phyloP scores from a whole-genome alignment of 2,797 vertebrate species.

The Epinephelus coioides region DNA sequence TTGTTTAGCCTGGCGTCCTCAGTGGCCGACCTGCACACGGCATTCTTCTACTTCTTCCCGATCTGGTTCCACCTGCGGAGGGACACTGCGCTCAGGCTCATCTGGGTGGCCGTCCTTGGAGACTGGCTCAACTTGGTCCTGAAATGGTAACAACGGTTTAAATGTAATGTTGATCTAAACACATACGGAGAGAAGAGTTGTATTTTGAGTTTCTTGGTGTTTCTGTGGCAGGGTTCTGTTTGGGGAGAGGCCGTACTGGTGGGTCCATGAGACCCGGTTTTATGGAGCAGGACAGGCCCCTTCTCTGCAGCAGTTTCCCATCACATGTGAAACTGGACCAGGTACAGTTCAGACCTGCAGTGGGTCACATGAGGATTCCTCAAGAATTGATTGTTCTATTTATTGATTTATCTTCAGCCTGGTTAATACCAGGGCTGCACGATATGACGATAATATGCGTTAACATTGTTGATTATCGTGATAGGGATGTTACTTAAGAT shows the following conservation, averaged over 20 bases:
- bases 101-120: conserved; percentile 96
- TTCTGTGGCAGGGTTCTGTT: conserved; percentile 90
- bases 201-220: neutral
- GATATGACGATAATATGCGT: no score
- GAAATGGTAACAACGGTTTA: conserved; percentile 89
- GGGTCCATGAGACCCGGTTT: conserved; percentile 93
- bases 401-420: neutral
- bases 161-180: neutral
- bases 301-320: conserved; percentile 92
- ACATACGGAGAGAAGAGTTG: rapidly evolving
- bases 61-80: conserved; percentile 93
- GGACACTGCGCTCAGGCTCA: conserved; percentile 89
- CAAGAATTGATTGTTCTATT: neutral
- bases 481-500: no score
- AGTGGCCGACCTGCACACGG: conserved; percentile 92
- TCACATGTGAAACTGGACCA: conserved; percentile 97
- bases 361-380: neutral
- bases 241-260: conserved; percentile 97
- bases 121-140: conserved; percentile 98
- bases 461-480: no score
- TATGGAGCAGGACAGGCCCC: conserved; percentile 85
- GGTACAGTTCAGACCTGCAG: conserved; percentile 79
- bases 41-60: conserved; percentile 94
- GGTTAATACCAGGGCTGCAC: neutral
- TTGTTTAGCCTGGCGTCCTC: conserved; percentile 91